These are phyloP conservation scores for Antrozous pallidus DNA, from an alignment of 2,797 vertebrate genomes.

Conservation along the genomic window DNA sequence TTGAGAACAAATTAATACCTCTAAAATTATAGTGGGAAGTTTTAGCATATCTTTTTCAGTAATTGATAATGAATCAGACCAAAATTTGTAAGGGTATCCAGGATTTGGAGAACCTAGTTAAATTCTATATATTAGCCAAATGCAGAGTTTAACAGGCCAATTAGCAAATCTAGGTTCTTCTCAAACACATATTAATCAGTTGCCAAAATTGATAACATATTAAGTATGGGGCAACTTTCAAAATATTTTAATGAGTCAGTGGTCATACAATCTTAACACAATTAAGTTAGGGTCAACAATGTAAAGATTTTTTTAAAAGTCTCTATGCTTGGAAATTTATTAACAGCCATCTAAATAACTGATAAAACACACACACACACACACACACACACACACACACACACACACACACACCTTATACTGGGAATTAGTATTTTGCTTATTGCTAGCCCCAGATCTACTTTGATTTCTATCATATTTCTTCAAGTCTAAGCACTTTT, in stretches of 20 bases:
- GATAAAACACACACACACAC: not conserved
- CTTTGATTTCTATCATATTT: not conserved
- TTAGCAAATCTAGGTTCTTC: not conserved
- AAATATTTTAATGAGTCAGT: not conserved
- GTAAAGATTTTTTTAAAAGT: not conserved
- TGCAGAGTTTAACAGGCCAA: not conserved
- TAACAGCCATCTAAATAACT: not conserved
- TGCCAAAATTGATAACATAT: not conserved
- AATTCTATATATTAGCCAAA: not conserved
- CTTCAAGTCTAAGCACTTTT: not conserved
- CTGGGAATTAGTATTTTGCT: not conserved
- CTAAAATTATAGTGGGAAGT: not conserved
- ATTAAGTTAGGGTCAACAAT: not conserved
- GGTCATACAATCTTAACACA: not conserved
- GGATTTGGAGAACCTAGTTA: not conserved
- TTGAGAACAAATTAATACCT: not conserved
- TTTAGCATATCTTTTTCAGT: not conserved
- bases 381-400: not conserved
- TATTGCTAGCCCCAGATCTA: not conserved
- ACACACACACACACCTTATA: not conserved
- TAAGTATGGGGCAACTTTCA: not conserved
- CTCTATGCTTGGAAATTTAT: not conserved
- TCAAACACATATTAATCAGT: not conserved
- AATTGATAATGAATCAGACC: not conserved
- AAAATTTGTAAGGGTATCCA: not conserved